A percentile compares a stretch with the other conserved stretches of the same genome.
phyloP scores from a whole-genome alignment of 1,140 invertebrate genomes.

The Drosophila ficusphila region DNA sequence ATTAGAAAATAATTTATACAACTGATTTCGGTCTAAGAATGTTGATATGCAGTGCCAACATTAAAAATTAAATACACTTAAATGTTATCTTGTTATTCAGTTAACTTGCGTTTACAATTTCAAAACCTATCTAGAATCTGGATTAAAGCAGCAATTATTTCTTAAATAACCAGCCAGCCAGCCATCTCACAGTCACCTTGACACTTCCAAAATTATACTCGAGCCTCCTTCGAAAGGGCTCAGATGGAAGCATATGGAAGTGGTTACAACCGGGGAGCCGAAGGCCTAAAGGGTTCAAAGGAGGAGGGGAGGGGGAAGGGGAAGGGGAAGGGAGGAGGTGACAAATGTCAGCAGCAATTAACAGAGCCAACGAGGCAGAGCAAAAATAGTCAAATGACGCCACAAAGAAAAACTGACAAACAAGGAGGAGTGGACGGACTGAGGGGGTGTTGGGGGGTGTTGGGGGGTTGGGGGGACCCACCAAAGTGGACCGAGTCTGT shows the following conservation, averaged over 20 bases:
- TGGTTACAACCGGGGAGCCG: background rate
- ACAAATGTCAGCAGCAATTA: slow-evolving; percentile 78
- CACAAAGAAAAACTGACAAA: slow-evolving; percentile 70
- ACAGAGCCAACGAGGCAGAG: slow-evolving; percentile 55
- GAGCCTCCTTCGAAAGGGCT: slow-evolving; percentile 2
- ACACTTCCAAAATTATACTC: slow-evolving; percentile 6
- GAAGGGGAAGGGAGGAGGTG: slow-evolving; percentile 9
- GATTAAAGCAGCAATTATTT: too few species aligned
- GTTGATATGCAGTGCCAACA: too few species aligned
- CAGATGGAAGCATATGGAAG: background rate
- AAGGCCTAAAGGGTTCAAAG: slow-evolving; percentile 25
- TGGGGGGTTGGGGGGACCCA: background rate
- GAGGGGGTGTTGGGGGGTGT: too few species aligned
- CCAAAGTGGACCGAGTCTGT: slow-evolving; percentile 25
- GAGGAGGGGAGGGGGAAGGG: background rate
- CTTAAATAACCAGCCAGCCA: too few species aligned
- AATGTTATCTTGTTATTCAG: too few species aligned
- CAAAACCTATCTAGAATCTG: too few species aligned
- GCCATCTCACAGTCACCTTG: background rate
- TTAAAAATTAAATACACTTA: too few species aligned
- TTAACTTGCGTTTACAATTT: too few species aligned
- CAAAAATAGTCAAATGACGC: slow-evolving; percentile 59
- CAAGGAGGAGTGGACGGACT: background rate
- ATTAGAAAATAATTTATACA: too few species aligned
- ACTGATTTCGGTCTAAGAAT: too few species aligned